Evolutionary conservation across 2,888 invertebrate genomes (phyloP).

Genomic region (Steinernema scapterisci): DNA sequence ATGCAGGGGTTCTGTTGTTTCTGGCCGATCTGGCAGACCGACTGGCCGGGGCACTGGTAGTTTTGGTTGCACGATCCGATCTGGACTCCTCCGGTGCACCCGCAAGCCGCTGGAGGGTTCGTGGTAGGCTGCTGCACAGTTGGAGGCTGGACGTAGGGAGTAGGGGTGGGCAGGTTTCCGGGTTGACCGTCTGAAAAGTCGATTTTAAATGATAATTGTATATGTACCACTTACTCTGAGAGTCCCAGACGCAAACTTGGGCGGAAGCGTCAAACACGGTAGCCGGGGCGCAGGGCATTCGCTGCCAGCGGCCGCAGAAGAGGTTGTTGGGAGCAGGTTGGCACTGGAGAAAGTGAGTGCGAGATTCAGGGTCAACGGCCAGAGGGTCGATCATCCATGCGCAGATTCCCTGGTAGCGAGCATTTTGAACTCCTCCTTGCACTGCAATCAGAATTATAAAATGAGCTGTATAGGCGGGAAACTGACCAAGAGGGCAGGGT

Average conservation of each 20-base stretch:
- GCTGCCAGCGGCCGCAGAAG: constrained; percentile 63
- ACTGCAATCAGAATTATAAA: constrained; percentile 48
- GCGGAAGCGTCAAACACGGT: constrained; percentile 64
- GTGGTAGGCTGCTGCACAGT: constrained; percentile 5
- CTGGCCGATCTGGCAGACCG: constrained; percentile 65
- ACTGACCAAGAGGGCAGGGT: constrained; percentile 62
- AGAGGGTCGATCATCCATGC: constrained; percentile 68
- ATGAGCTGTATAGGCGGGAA: not conserved
- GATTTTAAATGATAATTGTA: not conserved
- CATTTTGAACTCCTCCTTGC: constrained; percentile 62
- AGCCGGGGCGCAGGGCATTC: constrained; percentile 67
- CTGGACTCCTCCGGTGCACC: constrained; percentile 65
- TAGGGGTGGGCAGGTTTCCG: constrained; percentile 51
- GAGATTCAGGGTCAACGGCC: constrained; percentile 60
- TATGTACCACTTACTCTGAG: constrained; percentile 45
- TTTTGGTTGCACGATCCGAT: constrained; percentile 65
- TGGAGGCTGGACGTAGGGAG: constrained; percentile 52
- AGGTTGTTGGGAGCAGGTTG: constrained; percentile 66
- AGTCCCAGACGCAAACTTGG: constrained; percentile 60
- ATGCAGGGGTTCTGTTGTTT: constrained; percentile 56
- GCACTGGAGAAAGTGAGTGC: constrained; percentile 47
- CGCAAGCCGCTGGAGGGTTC: constrained; percentile 53
- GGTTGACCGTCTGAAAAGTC: constrained; percentile 33
- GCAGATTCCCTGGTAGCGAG: constrained; percentile 67
- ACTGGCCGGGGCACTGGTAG: constrained; percentile 66